Conservation (phyloP, 2,888 invertebrate genomes). For the Oconnorella tubifera region DNA sequence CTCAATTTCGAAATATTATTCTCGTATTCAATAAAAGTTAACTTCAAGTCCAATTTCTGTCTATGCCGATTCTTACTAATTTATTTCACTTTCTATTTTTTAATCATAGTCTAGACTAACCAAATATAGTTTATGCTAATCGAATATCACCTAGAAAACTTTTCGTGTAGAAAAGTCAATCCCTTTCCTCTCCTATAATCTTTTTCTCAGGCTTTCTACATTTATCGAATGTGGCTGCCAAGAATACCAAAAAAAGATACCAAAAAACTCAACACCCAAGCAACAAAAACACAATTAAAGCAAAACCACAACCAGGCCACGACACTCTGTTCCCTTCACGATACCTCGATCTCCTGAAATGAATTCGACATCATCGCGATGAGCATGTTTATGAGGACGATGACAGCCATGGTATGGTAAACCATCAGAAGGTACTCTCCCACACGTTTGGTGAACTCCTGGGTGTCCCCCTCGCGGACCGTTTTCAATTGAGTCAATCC, state of each 20-base stretch:
- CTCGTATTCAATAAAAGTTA: no score
- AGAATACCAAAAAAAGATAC: not conserved
- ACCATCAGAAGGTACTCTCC: constrained; percentile 57
- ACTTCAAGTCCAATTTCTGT: no score
- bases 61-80: no score
- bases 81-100: no score
- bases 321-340: not conserved
- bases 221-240: not conserved
- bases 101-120: no score
- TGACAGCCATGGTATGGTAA: constrained; percentile 58
- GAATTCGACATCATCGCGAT: constrained; percentile 60
- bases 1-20: no score
- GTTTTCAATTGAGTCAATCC: constrained; percentile 56
- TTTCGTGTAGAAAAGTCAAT: no score
- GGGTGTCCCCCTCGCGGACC: constrained; percentile 48
- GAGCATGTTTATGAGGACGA: constrained; percentile 59
- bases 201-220: no score
- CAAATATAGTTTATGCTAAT: no score
- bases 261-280: not conserved
- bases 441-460: constrained; percentile 54
- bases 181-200: no score
- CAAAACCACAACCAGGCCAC: no score
- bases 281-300: not conserved
- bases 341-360: constrained; percentile 59
- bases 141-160: no score